phyloP scores from a whole-genome alignment of 2,797 vertebrate genomes.

The Malacoctenus gilli region DNA sequence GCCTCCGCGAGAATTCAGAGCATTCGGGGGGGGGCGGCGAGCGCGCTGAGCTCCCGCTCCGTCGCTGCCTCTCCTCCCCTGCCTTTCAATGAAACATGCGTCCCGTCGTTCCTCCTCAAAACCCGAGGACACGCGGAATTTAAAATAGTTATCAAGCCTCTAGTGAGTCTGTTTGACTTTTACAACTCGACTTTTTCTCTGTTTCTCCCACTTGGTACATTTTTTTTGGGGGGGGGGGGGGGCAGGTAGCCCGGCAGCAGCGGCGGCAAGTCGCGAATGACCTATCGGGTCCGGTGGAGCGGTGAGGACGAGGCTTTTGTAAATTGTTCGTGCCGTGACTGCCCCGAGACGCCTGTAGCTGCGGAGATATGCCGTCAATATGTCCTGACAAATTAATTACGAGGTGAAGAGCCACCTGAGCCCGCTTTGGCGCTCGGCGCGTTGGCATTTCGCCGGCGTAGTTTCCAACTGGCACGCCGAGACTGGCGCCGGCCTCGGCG shows the following conservation, averaged over 20 bases:
- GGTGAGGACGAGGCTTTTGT: neutral
- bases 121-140: constrained; percentile 30
- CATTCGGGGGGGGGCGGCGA: constrained; percentile 44
- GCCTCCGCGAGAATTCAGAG: constrained; percentile 40
- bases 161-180: constrained; percentile 48
- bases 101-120: constrained; percentile 35
- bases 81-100: constrained; percentile 35
- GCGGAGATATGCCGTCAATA: constrained; percentile 7
- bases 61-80: constrained; percentile 32
- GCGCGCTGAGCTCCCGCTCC: constrained; percentile 29
- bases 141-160: constrained; percentile 34
- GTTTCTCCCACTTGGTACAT: constrained; percentile 13
- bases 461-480: constrained; percentile 32
- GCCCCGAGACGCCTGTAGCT: constrained; percentile 23
- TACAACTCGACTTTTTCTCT: constrained; percentile 42
- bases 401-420: constrained; percentile 7
- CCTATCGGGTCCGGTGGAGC: constrained; percentile 7
- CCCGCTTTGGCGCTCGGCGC: constrained; percentile 31
- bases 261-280: constrained; percentile 8
- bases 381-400: constrained; percentile 10
- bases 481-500: constrained; percentile 14
- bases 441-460: constrained; percentile 40
- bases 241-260: constrained; percentile 15
- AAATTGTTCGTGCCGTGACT: neutral
- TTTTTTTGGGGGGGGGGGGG: no score